Evolutionary conservation across 2,888 invertebrate species (phyloP).

Genomic region (Ormyrus pomaceus): DNA sequence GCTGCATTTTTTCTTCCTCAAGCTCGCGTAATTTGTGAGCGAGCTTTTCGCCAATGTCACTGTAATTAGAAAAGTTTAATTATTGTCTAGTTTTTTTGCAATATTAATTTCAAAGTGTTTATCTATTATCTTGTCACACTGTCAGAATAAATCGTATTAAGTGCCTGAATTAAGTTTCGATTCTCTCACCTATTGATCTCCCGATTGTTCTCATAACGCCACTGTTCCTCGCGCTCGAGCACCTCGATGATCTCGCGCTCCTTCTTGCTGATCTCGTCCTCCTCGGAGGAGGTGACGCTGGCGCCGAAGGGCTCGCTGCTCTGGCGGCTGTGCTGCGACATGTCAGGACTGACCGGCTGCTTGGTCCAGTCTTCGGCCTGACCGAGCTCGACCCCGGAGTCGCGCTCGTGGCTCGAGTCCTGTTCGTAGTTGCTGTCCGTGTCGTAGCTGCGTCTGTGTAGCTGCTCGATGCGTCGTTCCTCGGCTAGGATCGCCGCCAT

Average conservation of each 20-base stretch:
- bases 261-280: constrained; percentile 84
- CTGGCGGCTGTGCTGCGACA: constrained; percentile 85
- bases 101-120: not conserved
- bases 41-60: constrained; percentile 78
- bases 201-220: constrained; percentile 75
- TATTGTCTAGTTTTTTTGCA: not conserved
- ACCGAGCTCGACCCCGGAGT: constrained; percentile 87
- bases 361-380: constrained; percentile 74
- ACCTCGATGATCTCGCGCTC: constrained; percentile 82
- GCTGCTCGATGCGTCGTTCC: constrained; percentile 86
- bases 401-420: constrained; percentile 78
- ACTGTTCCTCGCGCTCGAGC: constrained; percentile 81
- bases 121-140: not conserved
- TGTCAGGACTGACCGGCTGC: constrained; percentile 73
- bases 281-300: constrained; percentile 84
- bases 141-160: not conserved
- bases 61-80: constrained; percentile 51
- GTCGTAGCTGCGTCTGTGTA: constrained; percentile 86
- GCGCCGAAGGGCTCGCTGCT: constrained; percentile 87
- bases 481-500: constrained; percentile 88
- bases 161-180: not conserved
- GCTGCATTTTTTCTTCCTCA: constrained; percentile 76
- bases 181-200: constrained; percentile 68
- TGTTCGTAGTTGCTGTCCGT: constrained; percentile 79
- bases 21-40: constrained; percentile 78